Conservation (phyloP, 2,113 vertebrate genomes). For the Kryptolebias marmoratus region DNA sequence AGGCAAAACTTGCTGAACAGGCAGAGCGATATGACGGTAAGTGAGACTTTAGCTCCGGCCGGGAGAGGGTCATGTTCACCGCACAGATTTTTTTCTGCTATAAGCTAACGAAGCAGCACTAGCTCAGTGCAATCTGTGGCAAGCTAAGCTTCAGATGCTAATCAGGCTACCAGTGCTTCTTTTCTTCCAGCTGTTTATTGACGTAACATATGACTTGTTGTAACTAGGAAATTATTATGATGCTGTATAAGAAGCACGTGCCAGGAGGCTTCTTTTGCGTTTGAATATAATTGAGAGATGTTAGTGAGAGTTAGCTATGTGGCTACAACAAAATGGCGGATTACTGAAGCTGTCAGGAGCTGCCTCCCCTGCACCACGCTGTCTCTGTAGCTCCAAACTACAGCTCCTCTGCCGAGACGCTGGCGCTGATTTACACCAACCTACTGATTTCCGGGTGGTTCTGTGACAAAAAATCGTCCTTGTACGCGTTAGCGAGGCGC, state of each 20-base stretch:
- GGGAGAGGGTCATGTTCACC: conserved; percentile 44
- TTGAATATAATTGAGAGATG: background rate
- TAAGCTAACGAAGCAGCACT: conserved; percentile 19
- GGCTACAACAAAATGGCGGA: conserved; percentile 79
- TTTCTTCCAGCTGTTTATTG: background rate
- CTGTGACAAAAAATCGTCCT: background rate
- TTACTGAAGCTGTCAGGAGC: conserved; percentile 68
- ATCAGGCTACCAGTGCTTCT: background rate
- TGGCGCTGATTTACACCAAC: background rate
- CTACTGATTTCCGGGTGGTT: background rate
- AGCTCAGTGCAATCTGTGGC: conserved; percentile 32
- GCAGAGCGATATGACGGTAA: conserved; percentile 98
- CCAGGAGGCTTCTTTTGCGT: rapidly evolving
- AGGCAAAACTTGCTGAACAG: conserved; percentile 98
- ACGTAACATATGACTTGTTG: background rate
- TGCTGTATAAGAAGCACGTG: background rate
- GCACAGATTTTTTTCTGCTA: conserved; percentile 12
- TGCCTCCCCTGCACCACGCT: conserved; percentile 63
- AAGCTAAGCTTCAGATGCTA: conserved; percentile 19
- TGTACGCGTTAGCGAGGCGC: background rate
- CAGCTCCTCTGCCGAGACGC: background rate
- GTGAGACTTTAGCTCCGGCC: conserved; percentile 24
- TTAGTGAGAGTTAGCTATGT: conserved; percentile 55
- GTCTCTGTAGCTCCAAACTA: conserved; percentile 12
- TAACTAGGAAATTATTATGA: rapidly evolving